Conservation (phyloP, 2,797 vertebrate species). For the Petrocephalus schoutedeni region DNA sequence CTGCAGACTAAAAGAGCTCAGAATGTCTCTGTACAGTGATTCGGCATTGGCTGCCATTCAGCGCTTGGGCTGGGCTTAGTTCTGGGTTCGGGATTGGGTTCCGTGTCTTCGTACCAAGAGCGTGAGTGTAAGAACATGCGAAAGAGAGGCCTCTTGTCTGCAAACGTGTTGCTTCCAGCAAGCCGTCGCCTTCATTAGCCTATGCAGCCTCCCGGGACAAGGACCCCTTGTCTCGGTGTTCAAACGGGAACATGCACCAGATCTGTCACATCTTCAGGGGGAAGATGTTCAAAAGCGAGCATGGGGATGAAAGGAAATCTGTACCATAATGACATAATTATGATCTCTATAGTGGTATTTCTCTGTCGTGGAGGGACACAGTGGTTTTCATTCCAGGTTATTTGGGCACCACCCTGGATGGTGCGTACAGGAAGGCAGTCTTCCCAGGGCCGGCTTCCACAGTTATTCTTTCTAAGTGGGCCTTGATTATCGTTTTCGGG, state of each 20-base stretch:
- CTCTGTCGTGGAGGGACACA: not conserved
- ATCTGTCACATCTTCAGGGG: not conserved
- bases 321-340: not conserved
- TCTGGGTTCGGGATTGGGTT: not conserved
- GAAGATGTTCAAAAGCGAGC: not conserved
- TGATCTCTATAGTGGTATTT: not conserved
- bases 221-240: not conserved
- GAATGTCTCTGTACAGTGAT: not conserved
- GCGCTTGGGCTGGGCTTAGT: not conserved
- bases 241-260: not conserved
- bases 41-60: not conserved
- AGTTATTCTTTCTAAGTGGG: not conserved
- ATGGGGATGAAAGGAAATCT: not conserved
- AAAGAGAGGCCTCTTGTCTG: not conserved
- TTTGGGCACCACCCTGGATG: not conserved
- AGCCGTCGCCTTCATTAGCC: not conserved
- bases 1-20: not conserved
- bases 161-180: not conserved
- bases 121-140: not conserved
- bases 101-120: not conserved
- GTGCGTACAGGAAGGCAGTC: not conserved
- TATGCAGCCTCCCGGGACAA: not conserved
- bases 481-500: not conserved
- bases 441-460: not conserved
- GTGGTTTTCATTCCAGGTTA: not conserved